These are phyloP conservation scores for Stictonetta naevosa DNA, from an alignment of 2,113 vertebrate species.

Conservation along the genomic window DNA sequence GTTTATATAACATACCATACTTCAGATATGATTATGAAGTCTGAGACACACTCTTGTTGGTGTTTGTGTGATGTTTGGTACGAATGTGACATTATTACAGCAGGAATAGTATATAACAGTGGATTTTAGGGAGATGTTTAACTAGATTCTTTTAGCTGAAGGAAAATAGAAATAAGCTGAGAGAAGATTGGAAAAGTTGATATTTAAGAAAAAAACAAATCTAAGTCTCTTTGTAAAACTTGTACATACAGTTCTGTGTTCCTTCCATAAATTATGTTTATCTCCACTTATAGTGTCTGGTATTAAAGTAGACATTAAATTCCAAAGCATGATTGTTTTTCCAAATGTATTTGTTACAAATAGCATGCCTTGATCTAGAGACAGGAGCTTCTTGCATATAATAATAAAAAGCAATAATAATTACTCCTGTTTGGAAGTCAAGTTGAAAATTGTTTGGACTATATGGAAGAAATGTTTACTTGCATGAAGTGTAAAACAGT, in stretches of 20 bases:
- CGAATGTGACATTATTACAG: background rate
- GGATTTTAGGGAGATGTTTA: background rate
- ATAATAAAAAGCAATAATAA: background rate
- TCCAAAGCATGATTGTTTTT: slow-evolving; percentile 24
- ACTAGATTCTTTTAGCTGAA: background rate
- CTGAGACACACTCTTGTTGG: background rate
- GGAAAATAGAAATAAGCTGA: background rate
- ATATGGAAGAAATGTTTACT: background rate
- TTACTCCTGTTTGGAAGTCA: background rate
- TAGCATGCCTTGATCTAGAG: background rate
- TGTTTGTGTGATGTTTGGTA: background rate
- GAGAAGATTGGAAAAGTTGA: background rate
- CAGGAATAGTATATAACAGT: background rate
- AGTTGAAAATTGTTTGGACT: background rate
- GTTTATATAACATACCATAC: accelerated
- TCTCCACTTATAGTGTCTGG: background rate
- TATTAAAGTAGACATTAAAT: slow-evolving; percentile 27
- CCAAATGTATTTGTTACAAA: background rate
- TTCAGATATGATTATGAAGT: background rate
- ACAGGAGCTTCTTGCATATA: background rate
- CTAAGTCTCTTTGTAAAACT: background rate
- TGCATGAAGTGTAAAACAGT: background rate
- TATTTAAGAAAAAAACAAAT: background rate
- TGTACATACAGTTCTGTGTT: background rate
- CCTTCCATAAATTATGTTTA: slow-evolving; percentile 4